Base-by-base conservation (phyloP, 2,888 invertebrate species). In the Platycheirus albimanus region DNA sequence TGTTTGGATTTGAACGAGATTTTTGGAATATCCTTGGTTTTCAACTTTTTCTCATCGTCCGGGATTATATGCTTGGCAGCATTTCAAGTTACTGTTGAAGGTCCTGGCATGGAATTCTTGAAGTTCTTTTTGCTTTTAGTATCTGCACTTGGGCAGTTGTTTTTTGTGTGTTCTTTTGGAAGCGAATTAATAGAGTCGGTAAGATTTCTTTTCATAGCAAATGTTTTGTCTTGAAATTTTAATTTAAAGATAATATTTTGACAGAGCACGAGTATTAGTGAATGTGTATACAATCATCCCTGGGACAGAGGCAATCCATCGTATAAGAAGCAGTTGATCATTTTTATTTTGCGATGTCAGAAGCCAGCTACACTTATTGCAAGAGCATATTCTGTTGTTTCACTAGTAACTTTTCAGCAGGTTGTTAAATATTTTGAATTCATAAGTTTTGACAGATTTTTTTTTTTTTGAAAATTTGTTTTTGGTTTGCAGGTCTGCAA, bases 281-380 rank as follows among this genome's bases (percentile, higher is more conserved):
- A 84, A 13, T 86, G 87, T 11, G 86, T 87, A 0, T 89, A 87
- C 36, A 86, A 80, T 3, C 87, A 87, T 63, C 66, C 86, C 15
- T 89, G 89, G 87, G 85, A 87, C 8, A 85, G 87, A 52, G 88
- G 87, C 0, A 85, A 86, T 0, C 20, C 61, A 20, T 76, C 84
- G 0, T 89, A 88, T 69, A 88, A 87, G 41, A 88, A 86, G 58
- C 85, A 85, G 0, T 49, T 89, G 4, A 61, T 87, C 0, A 85
- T 87, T 24, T 84, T 89, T 3, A 86, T 88, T n/a, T 78, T 85
- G 4, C 86, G 87, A 1, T 80, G 87, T 0, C 88, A 89, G 58
- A 86, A 85, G 58, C 85, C 86, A 0, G 85, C 86, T 0, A 79
- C 85, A 20, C 51, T 88, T 1, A 87, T 75, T 33, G 88, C 89